phyloP scores from a whole-genome alignment of 2,888 invertebrate species.

The Lycophotia porphyrea region DNA sequence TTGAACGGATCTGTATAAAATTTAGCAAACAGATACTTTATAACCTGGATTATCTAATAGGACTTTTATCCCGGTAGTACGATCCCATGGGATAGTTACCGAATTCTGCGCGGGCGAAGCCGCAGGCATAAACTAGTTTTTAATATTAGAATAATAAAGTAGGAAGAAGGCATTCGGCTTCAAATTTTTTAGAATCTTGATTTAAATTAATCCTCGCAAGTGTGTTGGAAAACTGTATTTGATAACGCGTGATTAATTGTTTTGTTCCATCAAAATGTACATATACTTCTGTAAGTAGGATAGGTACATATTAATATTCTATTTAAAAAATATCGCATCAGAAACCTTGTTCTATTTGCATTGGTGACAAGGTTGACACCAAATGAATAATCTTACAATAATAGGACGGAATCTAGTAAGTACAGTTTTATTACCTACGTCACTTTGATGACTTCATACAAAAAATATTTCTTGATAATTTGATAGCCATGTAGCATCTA shows the following conservation, averaged over 20 bases:
- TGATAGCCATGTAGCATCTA: not conserved
- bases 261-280: not conserved
- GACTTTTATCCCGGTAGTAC: too few species aligned
- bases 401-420: slow-evolving; percentile 6
- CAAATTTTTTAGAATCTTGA: not conserved
- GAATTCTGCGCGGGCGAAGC: too few species aligned
- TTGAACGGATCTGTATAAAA: too few species aligned
- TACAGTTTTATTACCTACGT: slow-evolving; percentile 17
- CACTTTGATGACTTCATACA: slow-evolving; percentile 61
- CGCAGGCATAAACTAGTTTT: too few species aligned
- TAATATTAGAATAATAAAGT: too few species aligned
- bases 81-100: too few species aligned
- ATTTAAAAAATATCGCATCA: slow-evolving; percentile 64
- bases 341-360: slow-evolving; percentile 38
- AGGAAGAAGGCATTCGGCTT: too few species aligned
- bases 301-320: slow-evolving; percentile 54
- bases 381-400: slow-evolving; percentile 25
- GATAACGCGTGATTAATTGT: not conserved
- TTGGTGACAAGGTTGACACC: slow-evolving; percentile 49
- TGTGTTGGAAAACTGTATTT: not conserved
- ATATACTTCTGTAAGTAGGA: not conserved
- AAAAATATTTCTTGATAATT: slow-evolving; percentile 42
- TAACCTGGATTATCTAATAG: too few species aligned
- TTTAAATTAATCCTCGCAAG: not conserved
- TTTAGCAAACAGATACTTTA: too few species aligned